Conservation (phyloP, 2,888 invertebrate species). For the Cephus rjabovi region DNA sequence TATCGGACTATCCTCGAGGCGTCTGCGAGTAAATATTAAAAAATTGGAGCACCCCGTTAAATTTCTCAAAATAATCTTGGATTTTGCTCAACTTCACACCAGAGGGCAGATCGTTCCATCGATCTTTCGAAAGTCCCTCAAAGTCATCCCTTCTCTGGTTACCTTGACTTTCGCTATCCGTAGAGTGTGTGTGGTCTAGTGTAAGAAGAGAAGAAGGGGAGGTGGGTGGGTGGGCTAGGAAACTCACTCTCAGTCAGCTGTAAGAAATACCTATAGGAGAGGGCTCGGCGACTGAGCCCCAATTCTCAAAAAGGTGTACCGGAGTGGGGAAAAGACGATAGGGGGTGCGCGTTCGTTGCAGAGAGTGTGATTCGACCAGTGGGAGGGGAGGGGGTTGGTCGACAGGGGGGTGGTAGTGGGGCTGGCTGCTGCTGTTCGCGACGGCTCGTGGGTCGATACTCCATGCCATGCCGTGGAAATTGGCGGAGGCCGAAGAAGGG, state of each 20-base stretch:
- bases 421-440: slow-evolving; percentile 43
- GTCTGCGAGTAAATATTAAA: background rate
- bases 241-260: background rate
- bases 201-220: background rate
- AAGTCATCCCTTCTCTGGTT: slow-evolving; percentile 66
- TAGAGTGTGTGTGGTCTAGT: background rate
- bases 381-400: background rate
- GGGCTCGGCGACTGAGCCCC: background rate
- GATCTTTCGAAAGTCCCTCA: slow-evolving; percentile 39
- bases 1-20: background rate
- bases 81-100: background rate
- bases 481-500: background rate
- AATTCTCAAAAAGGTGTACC: background rate
- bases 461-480: slow-evolving; percentile 7
- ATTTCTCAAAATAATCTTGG: background rate
- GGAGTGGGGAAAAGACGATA: background rate
- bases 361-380: background rate
- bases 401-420: slow-evolving; percentile 14
- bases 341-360: background rate
- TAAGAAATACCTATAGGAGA: background rate
- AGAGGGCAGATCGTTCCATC: background rate
- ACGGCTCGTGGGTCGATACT: slow-evolving; percentile 48
- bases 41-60: background rate
- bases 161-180: background rate
- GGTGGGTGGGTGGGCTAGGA: background rate